Conservation (phyloP, 2,888 invertebrate species). For the Abrostola triplasia region DNA sequence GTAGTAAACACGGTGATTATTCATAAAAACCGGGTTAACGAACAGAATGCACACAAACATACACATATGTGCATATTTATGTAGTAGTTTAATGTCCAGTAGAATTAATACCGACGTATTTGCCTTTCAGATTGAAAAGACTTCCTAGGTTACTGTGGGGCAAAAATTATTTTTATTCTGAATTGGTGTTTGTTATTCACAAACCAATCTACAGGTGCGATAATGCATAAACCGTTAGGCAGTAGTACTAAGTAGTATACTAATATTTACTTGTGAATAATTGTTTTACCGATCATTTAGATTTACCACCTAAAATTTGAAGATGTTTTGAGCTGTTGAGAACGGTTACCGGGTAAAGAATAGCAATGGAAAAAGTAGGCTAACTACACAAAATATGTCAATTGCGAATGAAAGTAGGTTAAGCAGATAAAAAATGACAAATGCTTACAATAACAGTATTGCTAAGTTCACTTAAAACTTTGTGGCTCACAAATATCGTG, state of each 20-base stretch:
- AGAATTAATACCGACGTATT: conserved; percentile 16
- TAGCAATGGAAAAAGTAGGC: no score
- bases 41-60: conserved; percentile 30
- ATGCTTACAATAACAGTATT: background rate
- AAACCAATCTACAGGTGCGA: background rate
- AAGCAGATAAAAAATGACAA: background rate
- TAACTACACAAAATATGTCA: no score
- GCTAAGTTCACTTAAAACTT: no score
- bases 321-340: no score
- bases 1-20: conserved; percentile 42
- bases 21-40: conserved; percentile 52
- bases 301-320: no score
- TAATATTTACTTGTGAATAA: no score
- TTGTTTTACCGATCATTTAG: no score
- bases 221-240: no score
- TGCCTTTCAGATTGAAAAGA: conserved; percentile 32
- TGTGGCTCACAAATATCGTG: background rate
- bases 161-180: conserved; percentile 8
- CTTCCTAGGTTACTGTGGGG: conserved; percentile 22
- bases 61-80: conserved; percentile 27
- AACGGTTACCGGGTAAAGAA: no score
- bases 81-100: conserved; percentile 21
- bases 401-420: background rate
- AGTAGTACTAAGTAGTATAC: no score
- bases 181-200: background rate